Percentiles rank a stretch among this genome's conserved stretches.
Conservation (phyloP, 2,113 vertebrate genomes). For the Theristicus caerulescens region DNA sequence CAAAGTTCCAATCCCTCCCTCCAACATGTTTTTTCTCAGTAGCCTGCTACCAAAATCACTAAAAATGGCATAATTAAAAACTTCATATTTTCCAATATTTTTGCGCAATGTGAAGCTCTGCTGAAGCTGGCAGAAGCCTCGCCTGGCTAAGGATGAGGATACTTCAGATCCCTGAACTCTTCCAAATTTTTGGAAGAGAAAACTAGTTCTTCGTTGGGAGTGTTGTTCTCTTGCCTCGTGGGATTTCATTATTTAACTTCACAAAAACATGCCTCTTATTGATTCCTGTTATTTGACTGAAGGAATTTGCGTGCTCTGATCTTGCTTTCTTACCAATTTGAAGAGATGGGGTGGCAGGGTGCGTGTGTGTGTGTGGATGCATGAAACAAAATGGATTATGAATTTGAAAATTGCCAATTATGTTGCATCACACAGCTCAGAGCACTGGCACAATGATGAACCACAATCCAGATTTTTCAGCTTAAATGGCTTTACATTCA, state of each 20-base stretch:
- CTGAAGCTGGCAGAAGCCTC: background rate
- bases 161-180: background rate
- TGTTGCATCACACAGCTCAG: slow-evolving; percentile 80
- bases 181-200: background rate
- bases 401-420: slow-evolving; percentile 84
- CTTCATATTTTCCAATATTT: background rate
- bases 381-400: slow-evolving; percentile 78
- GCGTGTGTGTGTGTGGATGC: background rate
- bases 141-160: background rate
- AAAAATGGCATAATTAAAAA: background rate
- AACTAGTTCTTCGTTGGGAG: background rate
- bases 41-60: background rate
- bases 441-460: slow-evolving; percentile 75
- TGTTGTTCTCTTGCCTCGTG: background rate
- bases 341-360: background rate
- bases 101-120: background rate
- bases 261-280: background rate
- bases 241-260: background rate
- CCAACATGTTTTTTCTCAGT: background rate
- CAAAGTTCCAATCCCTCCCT: background rate
- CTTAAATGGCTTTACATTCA: slow-evolving; percentile 86
- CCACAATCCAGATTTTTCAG: slow-evolving; percentile 82
- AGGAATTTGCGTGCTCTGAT: slow-evolving; percentile 22
- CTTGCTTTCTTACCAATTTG: background rate
- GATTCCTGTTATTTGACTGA: slow-evolving; percentile 5